A percentile compares a stretch with the other conserved stretches of the same genome.
phyloP scores from a whole-genome alignment of 2,797 vertebrate genomes.

The Dermochelys coriacea region DNA sequence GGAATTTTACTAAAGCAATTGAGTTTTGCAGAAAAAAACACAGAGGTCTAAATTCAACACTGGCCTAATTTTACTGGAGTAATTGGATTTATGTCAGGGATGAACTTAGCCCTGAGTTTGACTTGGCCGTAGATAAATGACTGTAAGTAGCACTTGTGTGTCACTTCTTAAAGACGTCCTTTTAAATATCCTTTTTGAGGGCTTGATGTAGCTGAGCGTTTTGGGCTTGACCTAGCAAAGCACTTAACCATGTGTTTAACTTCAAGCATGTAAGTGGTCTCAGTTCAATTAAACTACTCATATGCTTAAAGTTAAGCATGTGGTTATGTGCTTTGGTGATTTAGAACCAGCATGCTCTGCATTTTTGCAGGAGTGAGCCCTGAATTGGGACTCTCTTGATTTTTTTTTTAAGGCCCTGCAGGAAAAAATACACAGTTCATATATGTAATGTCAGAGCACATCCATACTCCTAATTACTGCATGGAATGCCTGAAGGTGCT shows the following conservation, averaged over 20 bases:
- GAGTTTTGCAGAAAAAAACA: background rate
- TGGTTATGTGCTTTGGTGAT: background rate
- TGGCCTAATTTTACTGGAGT: background rate
- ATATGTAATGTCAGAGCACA: background rate
- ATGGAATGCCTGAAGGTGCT: background rate
- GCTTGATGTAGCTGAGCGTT: constrained; percentile 37
- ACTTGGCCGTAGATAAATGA: background rate
- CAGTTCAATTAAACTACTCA: constrained; percentile 44
- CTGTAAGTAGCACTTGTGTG: background rate
- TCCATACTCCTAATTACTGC: background rate
- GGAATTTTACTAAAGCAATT: background rate
- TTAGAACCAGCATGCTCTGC: background rate
- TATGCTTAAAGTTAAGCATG: background rate
- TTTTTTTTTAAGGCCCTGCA: background rate
- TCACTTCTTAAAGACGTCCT: constrained; percentile 18
- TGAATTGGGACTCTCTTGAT: background rate
- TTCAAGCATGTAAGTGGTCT: background rate
- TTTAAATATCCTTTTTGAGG: background rate
- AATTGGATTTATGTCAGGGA: background rate
- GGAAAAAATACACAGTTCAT: background rate
- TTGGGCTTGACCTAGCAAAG: constrained; percentile 39
- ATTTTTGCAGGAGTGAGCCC: background rate
- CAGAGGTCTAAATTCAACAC: background rate
- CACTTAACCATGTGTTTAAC: constrained; percentile 36
- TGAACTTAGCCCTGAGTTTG: background rate